Evolutionary conservation across 2,888 invertebrate genomes (phyloP), one percentile per base, ranked within the genome.

Genomic region (Lathronympha strigana): DNA sequence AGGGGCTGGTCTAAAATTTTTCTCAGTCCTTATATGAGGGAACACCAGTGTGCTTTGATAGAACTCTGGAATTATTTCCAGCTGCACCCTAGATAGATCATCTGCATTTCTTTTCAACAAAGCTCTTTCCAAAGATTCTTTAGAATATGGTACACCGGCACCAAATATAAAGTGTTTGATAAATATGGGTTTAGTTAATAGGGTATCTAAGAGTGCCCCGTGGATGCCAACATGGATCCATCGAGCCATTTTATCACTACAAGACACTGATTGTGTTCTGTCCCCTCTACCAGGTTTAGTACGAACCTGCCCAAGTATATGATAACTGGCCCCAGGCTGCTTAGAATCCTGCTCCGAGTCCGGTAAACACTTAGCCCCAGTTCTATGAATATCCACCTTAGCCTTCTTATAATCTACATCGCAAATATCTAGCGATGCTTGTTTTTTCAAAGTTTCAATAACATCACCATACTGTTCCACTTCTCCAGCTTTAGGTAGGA

Each of bases 211-310:
- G 3, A 98, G 86, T 3, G 96, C 94, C 3, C 98, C 98, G 90
- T 97, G 98, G 25, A 97, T 80, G 0, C 98, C 98, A 33, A 97
- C 79, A 67, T 96, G 90, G 78, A 96, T 95, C 98, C 98, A 99
- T 75, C 95, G 95, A 2, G 97, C 95, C 13, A 99, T 89, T 93
- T 99, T 99, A 86, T 99, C 98, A 84, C 98, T 98, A 84, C 98
- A 99, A 0, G 98, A 98, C 75, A 98, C 94, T 9, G 98, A 98
- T 45, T 96, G 82, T 0, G 98, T 98, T 53, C 95, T 95, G 80
- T 97, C 96, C 0, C 98, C 98, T 76, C 98, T 93, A 0, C 98
- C 98, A 28, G 98, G 98, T 85, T 98, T 98, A 0, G 95, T 97
- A 63, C 98, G 93, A 9, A 97, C 93, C 72, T 93, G 94, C 28